phyloP scores from a whole-genome alignment of 1,140 invertebrate species.

The Drosophila sturtevanti region DNA sequence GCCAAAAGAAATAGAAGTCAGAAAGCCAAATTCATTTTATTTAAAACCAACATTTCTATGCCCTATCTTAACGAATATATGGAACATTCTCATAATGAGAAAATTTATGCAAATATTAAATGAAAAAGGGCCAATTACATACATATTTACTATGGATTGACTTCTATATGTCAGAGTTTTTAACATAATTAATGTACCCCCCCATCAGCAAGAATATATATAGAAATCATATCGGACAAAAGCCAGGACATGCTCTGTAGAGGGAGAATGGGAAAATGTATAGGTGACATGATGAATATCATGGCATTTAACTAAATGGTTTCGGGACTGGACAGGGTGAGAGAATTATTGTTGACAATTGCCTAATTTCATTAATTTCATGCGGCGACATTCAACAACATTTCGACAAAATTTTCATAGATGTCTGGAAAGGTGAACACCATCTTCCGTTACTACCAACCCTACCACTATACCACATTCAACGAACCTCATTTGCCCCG shows the following conservation, averaged over 20 bases:
- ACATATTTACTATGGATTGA: too few species aligned
- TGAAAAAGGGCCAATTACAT: not conserved
- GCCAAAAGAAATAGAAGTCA: conserved; percentile 18
- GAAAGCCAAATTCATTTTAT: not conserved
- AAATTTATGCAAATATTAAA: too few species aligned
- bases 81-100: too few species aligned
- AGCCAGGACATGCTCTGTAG: not conserved
- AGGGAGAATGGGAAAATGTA: conserved; percentile 2
- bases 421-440: conserved; percentile 21
- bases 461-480: not conserved
- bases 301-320: conserved; percentile 7
- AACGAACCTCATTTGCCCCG: not conserved
- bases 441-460: not conserved
- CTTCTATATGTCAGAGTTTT: too few species aligned
- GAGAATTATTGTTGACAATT: conserved; percentile 43
- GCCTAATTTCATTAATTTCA: conserved; percentile 77
- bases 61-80: too few species aligned
- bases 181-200: not conserved
- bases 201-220: not conserved
- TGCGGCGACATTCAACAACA: conserved; percentile 59
- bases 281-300: conserved; percentile 65
- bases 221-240: not conserved
- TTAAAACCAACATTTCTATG: not conserved
- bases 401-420: conserved; percentile 65
- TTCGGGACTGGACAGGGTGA: not conserved